phyloP scores from a whole-genome alignment of 1,140 invertebrate genomes.

The Carposina sasakii region DNA sequence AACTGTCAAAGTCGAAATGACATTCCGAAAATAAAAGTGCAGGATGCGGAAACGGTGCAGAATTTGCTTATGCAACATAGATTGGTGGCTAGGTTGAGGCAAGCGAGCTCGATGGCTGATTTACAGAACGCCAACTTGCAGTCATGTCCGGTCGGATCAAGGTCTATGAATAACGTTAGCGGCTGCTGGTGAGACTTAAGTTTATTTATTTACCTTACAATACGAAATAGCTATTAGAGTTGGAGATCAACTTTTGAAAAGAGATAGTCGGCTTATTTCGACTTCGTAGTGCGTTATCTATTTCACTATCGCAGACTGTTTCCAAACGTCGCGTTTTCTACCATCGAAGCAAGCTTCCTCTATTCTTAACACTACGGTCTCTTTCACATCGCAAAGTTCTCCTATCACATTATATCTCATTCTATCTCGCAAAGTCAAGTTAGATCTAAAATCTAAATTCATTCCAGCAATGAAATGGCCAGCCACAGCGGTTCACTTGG shows the following conservation, averaged over 20 bases:
- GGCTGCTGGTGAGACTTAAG: slow-evolving; percentile 35
- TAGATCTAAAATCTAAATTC: too few relatives aligned
- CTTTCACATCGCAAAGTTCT: not conserved
- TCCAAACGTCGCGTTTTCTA: not conserved
- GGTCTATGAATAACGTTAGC: slow-evolving; percentile 34
- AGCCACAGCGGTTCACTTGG: slow-evolving; percentile 40
- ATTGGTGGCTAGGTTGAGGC: slow-evolving; percentile 40
- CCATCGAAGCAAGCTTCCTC: not conserved
- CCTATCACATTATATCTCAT: not conserved
- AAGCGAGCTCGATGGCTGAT: slow-evolving; percentile 51
- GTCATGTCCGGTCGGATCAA: slow-evolving; percentile 30
- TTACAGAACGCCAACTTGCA: slow-evolving; percentile 37
- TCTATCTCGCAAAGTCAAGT: too few relatives aligned
- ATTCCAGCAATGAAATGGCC: too few relatives aligned
- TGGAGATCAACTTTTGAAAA: too few relatives aligned
- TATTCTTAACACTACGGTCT: not conserved
- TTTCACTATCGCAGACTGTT: too few relatives aligned
- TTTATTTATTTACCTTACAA: not conserved
- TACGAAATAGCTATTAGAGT: too few relatives aligned
- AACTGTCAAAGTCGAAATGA: slow-evolving; percentile 17
- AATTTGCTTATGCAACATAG: slow-evolving; percentile 38
- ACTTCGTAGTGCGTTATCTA: too few relatives aligned
- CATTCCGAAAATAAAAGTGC: slow-evolving; percentile 34
- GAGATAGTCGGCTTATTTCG: too few relatives aligned
- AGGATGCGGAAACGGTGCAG: slow-evolving; percentile 21